These are phyloP conservation scores for Polydrusus pterygomalis DNA, from an alignment of 2,888 invertebrate species.

Conservation along the genomic window DNA sequence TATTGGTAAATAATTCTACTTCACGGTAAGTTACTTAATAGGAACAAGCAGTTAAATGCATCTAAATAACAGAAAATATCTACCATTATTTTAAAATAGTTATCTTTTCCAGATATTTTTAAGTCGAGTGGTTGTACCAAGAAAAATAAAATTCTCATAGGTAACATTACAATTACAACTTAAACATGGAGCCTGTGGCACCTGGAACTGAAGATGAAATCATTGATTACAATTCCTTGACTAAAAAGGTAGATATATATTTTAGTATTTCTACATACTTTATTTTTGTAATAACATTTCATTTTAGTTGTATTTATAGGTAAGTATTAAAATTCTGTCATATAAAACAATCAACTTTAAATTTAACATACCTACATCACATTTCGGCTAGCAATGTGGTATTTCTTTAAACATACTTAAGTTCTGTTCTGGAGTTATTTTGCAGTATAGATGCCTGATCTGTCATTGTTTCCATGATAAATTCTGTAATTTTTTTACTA, in stretches of 20 bases:
- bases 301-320: slow-evolving; percentile 30
- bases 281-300: slow-evolving; percentile 38
- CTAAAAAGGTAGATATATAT: slow-evolving; percentile 64
- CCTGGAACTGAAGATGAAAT: slow-evolving; percentile 68
- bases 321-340: slow-evolving; percentile 39
- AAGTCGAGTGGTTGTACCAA: slow-evolving; percentile 12
- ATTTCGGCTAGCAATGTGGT: background rate
- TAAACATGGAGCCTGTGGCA: slow-evolving; percentile 66
- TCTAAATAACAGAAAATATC: background rate
- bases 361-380: background rate
- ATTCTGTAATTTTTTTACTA: no score
- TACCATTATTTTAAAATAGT: slow-evolving; percentile 22
- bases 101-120: slow-evolving; percentile 46
- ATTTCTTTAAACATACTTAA: background rate
- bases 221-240: slow-evolving; percentile 61
- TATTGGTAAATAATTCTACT: slow-evolving; percentile 37
- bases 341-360: background rate
- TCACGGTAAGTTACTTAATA: slow-evolving; percentile 63
- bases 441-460: no score
- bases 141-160: slow-evolving; percentile 6
- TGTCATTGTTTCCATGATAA: no score
- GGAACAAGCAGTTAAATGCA: slow-evolving; percentile 2
- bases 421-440: no score
- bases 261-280: slow-evolving; percentile 31
- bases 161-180: background rate